These are phyloP conservation scores for Lasiurus cinereus DNA, from an alignment of 2,113 vertebrate species.

Conservation along the genomic window DNA sequence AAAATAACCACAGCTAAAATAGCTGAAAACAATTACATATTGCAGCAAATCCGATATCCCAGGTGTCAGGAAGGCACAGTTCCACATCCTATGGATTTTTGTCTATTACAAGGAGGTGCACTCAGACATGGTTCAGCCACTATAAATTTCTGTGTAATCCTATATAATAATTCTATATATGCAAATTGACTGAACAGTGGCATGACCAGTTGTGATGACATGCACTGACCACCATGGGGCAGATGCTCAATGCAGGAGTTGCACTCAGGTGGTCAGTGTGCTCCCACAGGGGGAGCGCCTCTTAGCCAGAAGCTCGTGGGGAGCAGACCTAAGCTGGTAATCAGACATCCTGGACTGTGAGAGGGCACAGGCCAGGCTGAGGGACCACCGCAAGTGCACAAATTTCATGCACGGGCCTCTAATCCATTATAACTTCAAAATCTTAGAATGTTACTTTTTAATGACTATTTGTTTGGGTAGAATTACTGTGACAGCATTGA, in stretches of 20 bases:
- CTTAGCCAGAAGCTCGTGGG: too few species aligned
- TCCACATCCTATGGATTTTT: slow-evolving; percentile 51
- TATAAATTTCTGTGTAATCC: not conserved
- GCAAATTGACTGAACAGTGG: rapidly evolving
- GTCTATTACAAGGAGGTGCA: slow-evolving; percentile 56
- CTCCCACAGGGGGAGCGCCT: too few species aligned
- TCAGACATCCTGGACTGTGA: too few species aligned
- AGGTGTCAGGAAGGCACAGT: slow-evolving; percentile 73
- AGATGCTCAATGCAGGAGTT: too few species aligned
- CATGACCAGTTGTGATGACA: too few species aligned
- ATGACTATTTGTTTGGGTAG: not conserved
- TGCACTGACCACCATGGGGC: too few species aligned
- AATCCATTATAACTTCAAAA: not conserved
- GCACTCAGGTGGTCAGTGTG: too few species aligned
- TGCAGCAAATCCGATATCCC: slow-evolving; percentile 73
- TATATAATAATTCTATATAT: too few species aligned
- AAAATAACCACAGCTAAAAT: slow-evolving; percentile 80
- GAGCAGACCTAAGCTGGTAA: too few species aligned
- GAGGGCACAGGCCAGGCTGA: too few species aligned
- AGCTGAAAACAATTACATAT: slow-evolving; percentile 82
- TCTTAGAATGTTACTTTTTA: not conserved
- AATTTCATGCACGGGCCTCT: too few species aligned
- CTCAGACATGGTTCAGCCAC: not conserved
- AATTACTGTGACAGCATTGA: slow-evolving; percentile 31
- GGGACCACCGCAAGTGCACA: too few species aligned